Base-by-base conservation (phyloP, 1,140 invertebrate species). In the Scaptodrosophila lebanonensis region DNA sequence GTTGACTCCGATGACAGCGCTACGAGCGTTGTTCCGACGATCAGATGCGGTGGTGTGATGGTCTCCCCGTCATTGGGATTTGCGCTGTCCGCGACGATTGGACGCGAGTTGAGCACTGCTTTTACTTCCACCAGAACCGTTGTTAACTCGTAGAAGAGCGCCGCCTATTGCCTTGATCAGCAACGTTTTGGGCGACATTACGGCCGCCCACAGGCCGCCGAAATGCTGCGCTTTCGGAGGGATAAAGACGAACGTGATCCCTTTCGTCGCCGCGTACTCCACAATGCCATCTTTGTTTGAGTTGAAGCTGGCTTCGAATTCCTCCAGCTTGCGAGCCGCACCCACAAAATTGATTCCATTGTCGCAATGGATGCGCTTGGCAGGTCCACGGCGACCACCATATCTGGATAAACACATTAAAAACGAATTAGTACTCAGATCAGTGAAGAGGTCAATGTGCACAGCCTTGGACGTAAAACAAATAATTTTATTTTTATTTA, bases 291-390 rank as follows among this genome's bases (percentile, higher is more conserved):
- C 8, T 38, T 6, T 16, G 12, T 36, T n/a, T 3, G 12, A 8
- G 7, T 35, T 13, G 18, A 22, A 18, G 12, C 43, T 3, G 16
- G 30, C 36, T 8, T 12, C 12, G 5, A 42, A 38, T 11, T 42
- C 36, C 13, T 43, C 39, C 5, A 87, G 29, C 9, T 27, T 49
- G 13, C 11, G 12, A 6, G 22, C 44, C 1, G 76, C 68, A 6
- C 77, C 70, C 1, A 68, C 50, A 53, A 87, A 85, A 50, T 84
- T 87, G 0, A 83, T 86, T 0, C 66, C 84, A 33, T 79, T 79
- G 32, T 87, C 85, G 3, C 60, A 83, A 16, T 68, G 50, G 0
- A 86, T 54, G 1, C 49, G 52, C 0, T 27, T 15, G 5, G 36
- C 40, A 4, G 66, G 25, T 1, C 67, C 68, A 40, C 60, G 40